Conservation (phyloP, 2,797 vertebrate genomes). For the Cyclopterus lumpus region DNA sequence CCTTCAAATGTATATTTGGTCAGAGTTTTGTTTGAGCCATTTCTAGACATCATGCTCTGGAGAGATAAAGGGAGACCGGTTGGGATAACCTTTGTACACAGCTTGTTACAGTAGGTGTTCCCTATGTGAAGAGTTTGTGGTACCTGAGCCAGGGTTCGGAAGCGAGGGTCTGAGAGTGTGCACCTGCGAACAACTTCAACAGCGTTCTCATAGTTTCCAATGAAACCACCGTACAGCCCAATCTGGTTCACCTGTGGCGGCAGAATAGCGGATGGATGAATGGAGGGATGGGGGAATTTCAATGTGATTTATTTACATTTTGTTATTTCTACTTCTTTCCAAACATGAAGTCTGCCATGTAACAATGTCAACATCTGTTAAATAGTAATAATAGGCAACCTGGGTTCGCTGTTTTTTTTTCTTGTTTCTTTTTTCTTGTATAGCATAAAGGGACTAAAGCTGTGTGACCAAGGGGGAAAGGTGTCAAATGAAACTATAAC, state of each 20-base stretch:
- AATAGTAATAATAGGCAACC: too few species aligned
- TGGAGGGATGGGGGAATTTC: too few species aligned
- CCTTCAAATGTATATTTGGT: conserved; percentile 83
- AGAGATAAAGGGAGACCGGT: neutral
- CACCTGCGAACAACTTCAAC: conserved; percentile 78
- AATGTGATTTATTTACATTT: too few species aligned
- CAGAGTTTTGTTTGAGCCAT: conserved; percentile 67
- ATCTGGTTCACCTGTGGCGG: conserved; percentile 80
- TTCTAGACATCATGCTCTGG: conserved; percentile 82
- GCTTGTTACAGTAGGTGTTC: too few species aligned
- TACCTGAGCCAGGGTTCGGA: conserved; percentile 83
- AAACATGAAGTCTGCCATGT: too few species aligned
- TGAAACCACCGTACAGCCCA: conserved; percentile 82
- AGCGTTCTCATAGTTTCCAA: conserved; percentile 82
- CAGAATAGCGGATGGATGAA: neutral
- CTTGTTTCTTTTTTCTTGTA: too few species aligned
- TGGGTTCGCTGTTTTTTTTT: too few species aligned
- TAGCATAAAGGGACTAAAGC: neutral
- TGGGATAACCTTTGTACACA: neutral
- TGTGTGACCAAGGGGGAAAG: neutral
- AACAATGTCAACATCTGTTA: too few species aligned
- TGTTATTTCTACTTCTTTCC: too few species aligned
- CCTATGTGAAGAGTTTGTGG: neutral
- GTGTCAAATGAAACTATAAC: neutral
- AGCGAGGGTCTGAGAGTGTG: conserved; percentile 74